Evolutionary conservation across 2,113 vertebrate species (phyloP).

Genomic region (Cricetomys ansorgei): DNA sequence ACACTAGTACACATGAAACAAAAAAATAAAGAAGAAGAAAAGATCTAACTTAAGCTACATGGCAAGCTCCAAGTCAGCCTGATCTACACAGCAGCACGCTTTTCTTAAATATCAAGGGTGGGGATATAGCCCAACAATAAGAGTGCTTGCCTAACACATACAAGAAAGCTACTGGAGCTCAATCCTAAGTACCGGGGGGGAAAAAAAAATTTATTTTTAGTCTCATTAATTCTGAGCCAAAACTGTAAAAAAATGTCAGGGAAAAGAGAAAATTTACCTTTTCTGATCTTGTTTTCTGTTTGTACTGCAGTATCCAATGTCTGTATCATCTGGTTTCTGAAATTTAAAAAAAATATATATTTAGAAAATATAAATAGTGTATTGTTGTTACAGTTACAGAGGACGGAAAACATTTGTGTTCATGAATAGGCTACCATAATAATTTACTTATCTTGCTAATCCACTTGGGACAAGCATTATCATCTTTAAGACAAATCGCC

Average conservation of each 20-base stretch:
- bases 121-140: background rate
- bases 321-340: constrained; percentile 79
- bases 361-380: constrained; percentile 40
- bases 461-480: background rate
- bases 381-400: background rate
- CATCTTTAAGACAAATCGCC: background rate
- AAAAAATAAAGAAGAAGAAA: too few relatives aligned
- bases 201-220: background rate
- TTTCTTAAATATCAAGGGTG: background rate
- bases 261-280: constrained; percentile 81
- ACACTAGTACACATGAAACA: too few relatives aligned
- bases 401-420: background rate
- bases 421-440: background rate
- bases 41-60: background rate
- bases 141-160: background rate
- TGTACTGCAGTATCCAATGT: constrained; percentile 35
- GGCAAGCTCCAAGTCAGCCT: background rate
- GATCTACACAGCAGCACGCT: background rate
- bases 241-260: background rate
- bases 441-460: constrained; percentile 41
- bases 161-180: background rate
- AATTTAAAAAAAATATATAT: constrained; percentile 60
- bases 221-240: constrained; percentile 33
- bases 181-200: background rate
- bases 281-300: constrained; percentile 74